phyloP scores from a whole-genome alignment of 2,888 invertebrate species.

The Acleris holmiana region DNA sequence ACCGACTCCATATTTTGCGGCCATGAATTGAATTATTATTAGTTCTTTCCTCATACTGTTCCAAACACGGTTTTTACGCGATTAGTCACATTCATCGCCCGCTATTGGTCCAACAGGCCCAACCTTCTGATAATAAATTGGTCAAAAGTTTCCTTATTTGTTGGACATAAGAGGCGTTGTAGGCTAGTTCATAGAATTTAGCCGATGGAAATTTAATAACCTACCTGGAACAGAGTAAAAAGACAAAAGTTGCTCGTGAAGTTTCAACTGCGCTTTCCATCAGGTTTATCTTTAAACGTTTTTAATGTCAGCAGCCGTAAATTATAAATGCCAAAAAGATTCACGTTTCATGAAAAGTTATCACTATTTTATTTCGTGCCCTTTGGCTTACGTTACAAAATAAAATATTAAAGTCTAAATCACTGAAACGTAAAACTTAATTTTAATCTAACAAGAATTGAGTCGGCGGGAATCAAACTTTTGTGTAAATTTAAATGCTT shows the following conservation, averaged over 20 bases:
- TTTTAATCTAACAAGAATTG: too few relatives aligned
- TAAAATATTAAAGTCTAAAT: too few relatives aligned
- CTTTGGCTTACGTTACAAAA: too few relatives aligned
- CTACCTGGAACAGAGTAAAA: neutral
- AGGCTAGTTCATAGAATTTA: neutral
- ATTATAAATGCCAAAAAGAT: too few relatives aligned
- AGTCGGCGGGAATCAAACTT: too few relatives aligned
- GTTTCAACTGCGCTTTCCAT: too few relatives aligned
- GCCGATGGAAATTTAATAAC: neutral
- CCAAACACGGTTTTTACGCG: slow-evolving; percentile 25
- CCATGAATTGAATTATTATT: slow-evolving; percentile 7
- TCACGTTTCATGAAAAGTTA: too few relatives aligned
- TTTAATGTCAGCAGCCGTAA: too few relatives aligned
- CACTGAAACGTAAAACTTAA: too few relatives aligned
- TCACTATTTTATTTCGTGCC: too few relatives aligned
- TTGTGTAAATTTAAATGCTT: too few relatives aligned
- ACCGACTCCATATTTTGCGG: slow-evolving; percentile 1
- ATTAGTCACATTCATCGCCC: slow-evolving; percentile 13
- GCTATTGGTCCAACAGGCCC: slow-evolving; percentile 18
- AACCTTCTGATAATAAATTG: slow-evolving; percentile 19
- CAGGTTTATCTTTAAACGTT: too few relatives aligned
- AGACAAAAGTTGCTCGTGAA: neutral
- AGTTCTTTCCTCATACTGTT: slow-evolving; percentile 16
- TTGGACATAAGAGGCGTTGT: slow-evolving; percentile 4
- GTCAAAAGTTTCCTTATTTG: slow-evolving; percentile 25